These are phyloP conservation scores for Carassius gibelio DNA, from an alignment of 2,113 vertebrate genomes.

Conservation along the genomic window DNA sequence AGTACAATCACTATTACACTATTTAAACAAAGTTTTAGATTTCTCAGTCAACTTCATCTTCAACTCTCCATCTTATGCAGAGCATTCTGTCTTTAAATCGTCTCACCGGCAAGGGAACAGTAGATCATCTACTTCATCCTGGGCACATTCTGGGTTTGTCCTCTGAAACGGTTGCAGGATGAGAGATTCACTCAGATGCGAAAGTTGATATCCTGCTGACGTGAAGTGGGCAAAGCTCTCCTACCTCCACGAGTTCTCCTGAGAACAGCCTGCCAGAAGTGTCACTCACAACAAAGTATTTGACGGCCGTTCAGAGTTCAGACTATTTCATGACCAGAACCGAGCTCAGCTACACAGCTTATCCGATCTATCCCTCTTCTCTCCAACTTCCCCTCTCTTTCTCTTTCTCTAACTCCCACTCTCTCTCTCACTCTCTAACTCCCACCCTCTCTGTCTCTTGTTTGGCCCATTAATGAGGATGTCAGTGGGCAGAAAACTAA, in stretches of 20 bases:
- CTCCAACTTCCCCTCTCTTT: neutral
- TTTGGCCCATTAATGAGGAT: constrained; percentile 26
- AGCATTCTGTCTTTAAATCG: neutral
- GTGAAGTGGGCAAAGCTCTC: constrained; percentile 10
- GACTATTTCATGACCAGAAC: constrained; percentile 20
- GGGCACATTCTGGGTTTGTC: constrained; percentile 7
- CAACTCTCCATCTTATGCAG: neutral
- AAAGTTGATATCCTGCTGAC: constrained; percentile 41
- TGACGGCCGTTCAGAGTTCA: constrained; percentile 25
- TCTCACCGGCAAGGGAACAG: constrained; percentile 51
- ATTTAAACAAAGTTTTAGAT: neutral
- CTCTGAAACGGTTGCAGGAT: neutral
- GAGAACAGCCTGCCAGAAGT: constrained; percentile 14
- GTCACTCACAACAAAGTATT: constrained; percentile 35
- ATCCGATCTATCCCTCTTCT: constrained; percentile 44
- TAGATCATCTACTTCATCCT: constrained; percentile 39
- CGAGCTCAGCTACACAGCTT: constrained; percentile 44
- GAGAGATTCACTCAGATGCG: neutral
- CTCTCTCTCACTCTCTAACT: neutral
- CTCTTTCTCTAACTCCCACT: constrained; percentile 12
- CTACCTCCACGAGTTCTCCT: neutral
- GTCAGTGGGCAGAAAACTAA: constrained; percentile 24
- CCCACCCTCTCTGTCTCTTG: constrained; percentile 7
- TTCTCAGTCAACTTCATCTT: neutral
- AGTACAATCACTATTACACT: neutral